Conservation (phyloP, 2,113 vertebrate genomes). For the Oryzias celebensis region DNA sequence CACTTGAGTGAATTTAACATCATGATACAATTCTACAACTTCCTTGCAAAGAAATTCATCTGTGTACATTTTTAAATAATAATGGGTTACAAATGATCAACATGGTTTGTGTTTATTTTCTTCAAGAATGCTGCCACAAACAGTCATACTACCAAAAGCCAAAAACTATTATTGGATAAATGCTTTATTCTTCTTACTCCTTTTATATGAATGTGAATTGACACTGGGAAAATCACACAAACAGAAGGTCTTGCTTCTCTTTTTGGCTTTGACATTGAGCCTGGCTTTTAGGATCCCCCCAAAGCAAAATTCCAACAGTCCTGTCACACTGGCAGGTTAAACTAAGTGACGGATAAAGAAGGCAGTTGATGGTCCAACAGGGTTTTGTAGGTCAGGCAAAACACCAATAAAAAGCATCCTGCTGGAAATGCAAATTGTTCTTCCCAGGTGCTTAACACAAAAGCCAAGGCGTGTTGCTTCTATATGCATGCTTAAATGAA, state of each 20-base stretch:
- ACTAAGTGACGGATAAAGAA: constrained; percentile 46
- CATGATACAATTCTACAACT: too few species aligned
- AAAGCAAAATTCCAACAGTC: constrained; percentile 23
- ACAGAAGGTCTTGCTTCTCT: constrained; percentile 35
- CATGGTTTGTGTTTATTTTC: too few species aligned
- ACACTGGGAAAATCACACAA: constrained; percentile 51
- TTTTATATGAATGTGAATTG: not conserved
- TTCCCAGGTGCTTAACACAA: not conserved
- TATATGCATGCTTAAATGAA: constrained; percentile 6
- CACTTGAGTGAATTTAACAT: too few species aligned
- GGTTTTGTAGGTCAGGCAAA: constrained; percentile 19
- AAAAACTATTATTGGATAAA: too few species aligned
- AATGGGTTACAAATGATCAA: too few species aligned
- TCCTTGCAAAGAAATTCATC: too few species aligned
- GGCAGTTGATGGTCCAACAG: constrained; percentile 30
- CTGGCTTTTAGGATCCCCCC: constrained; percentile 38
- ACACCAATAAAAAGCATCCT: constrained; percentile 25
- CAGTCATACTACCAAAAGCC: too few species aligned
- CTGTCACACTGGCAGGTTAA: constrained; percentile 35
- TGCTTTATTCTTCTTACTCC: too few species aligned
- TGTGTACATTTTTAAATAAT: too few species aligned
- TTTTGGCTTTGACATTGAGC: constrained; percentile 35
- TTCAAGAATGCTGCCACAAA: too few species aligned
- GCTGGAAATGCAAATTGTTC: constrained; percentile 54
- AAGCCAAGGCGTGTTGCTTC: not conserved